Base-by-base conservation (phyloP, 2,888 invertebrate species). In the Margaritifera margaritifera region DNA sequence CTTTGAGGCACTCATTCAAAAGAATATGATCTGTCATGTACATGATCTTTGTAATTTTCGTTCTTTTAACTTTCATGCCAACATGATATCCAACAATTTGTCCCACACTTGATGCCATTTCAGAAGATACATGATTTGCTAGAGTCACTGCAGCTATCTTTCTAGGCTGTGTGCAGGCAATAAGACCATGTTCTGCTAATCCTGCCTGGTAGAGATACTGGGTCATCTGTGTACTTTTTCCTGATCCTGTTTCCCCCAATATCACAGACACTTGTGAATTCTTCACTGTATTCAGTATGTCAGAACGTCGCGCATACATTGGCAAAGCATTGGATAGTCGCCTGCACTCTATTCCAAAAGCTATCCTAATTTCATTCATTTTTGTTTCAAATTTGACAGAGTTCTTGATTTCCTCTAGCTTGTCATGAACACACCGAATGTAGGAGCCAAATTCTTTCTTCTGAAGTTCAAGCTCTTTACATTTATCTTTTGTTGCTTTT, bases 181-280 rank as follows among this genome's bases (percentile, higher is more conserved):
- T 83, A 31, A 75, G 31, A 8, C 84, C 83, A 1, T 73, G 62
- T 6, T 77, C 69, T 4, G 69, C 68, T 52, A 80, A 64, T 8
- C 79, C 80, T 5, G 84, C 78, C 56, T 86, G 83, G 50, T 81
- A 72, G 6, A 89, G 69, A 63, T 89, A 89, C 72, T 89, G 88
- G 11, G 78, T 75, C 62, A 89, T 69, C 75, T 89, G 89, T 6
- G 89, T 88, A 66, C 88, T 89, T 70, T 89, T 89, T 0, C 89
- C 89, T 2, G 88, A 88, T 8, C 89, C 89, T 3, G 89, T 89
- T 69, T 89, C 87, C 18, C 86, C 89, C 20, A 86, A 69, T 0
- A 89, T 66, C 5, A 89, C 74, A 19, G 80, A 71, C 2, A 88
- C 85, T 52, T 81, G 80, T 62, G 87, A 80, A 11, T 72, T 55